Evolutionary conservation across 92 coral and sea anemone species (phyloP).

Genomic region (Scolanthus callimorphus): DNA sequence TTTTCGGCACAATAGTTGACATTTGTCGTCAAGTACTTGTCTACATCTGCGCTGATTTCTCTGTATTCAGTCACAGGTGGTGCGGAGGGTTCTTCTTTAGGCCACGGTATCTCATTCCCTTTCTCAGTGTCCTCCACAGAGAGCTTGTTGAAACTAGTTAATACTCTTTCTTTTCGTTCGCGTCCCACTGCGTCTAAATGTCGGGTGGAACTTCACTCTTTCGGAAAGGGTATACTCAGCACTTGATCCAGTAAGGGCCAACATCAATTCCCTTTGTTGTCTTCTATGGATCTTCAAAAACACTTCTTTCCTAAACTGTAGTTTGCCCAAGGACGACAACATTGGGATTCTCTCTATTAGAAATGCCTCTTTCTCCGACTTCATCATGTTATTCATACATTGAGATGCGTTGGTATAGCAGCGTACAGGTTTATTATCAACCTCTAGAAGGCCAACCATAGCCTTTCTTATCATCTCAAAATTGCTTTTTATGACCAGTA

Average conservation of each 20-base stretch:
- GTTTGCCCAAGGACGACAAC: background rate
- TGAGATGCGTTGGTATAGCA: slow-evolving; percentile 6
- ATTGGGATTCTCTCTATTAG: slow-evolving; percentile 1
- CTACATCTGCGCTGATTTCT: slow-evolving; percentile 22
- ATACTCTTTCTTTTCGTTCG: slow-evolving; percentile 18
- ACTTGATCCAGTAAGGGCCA: slow-evolving; percentile 48
- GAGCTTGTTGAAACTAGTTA: slow-evolving; percentile 18
- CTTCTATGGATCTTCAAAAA: slow-evolving; percentile 43
- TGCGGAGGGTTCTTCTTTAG: background rate
- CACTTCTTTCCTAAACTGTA: slow-evolving; percentile 39
- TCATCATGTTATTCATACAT: slow-evolving; percentile 11
- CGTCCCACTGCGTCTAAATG: slow-evolving; percentile 39
- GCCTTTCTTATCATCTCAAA: slow-evolving; percentile 2
- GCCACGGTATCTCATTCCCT: slow-evolving; percentile 31
- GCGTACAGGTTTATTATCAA: background rate
- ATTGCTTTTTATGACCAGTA: background rate
- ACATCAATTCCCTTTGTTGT: slow-evolving; percentile 37
- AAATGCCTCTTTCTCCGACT: slow-evolving; percentile 1
- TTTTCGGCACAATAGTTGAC: slow-evolving; percentile 24
- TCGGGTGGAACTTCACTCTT: slow-evolving; percentile 29
- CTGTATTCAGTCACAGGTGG: slow-evolving; percentile 14
- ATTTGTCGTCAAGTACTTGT: background rate
- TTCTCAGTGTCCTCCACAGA: slow-evolving; percentile 35
- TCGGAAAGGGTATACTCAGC: slow-evolving; percentile 48
- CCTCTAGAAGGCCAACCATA: slow-evolving; percentile 4